Base-by-base conservation (phyloP, 2,888 invertebrate genomes). In the Euproctis similis region DNA sequence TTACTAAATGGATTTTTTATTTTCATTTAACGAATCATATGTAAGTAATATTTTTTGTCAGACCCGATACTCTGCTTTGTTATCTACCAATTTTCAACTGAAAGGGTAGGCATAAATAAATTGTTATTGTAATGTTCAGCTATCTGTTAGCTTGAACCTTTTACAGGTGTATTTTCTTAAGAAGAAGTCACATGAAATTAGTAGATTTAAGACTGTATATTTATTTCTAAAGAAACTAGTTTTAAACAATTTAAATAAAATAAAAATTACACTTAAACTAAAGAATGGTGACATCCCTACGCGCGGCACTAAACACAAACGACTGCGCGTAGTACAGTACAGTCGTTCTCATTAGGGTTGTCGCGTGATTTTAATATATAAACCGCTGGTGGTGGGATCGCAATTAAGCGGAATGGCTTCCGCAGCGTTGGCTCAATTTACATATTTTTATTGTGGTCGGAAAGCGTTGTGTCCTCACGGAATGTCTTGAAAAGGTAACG, bases 1-100 rank as follows among this genome's bases (percentile, higher is more conserved):
- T 50, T 41, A 36, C 58, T 52, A 59, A 60, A 62, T 64, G 58
- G 60, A 59, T 55, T 67, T 65, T 67, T 61, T 56, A 55, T 63
- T 57, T 52, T 30, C 49, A 55, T 46, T 51, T 44, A 46, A 41
- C 49, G 56, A 58, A 58, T 56, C 46, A 52, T 55, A 46, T 47
- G 47, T 46, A 55, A 49, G 45, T 58, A 57, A 56, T 55, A 50
- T 58, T 60, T 53, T 55, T 46, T 42, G 36, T 26, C 34, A 9
- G 36, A 6, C 14, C n/a, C n/a, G n/a, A n/a, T n/a, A n/a, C n/a
- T n/a, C n/a, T n/a, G n/a, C n/a, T n/a, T n/a, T n/a, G n/a, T n/a
- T n/a, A n/a, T n/a, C n/a, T n/a, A n/a, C n/a, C n/a, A n/a, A n/a
- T n/a, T n/a, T n/a, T n/a, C n/a, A n/a, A n/a, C n/a, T n/a, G n/a